Percentiles rank a stretch among this genome's conserved stretches.
Evolutionary conservation across 2,113 vertebrate genomes (phyloP).

Genomic region (Corapipo altera): DNA sequence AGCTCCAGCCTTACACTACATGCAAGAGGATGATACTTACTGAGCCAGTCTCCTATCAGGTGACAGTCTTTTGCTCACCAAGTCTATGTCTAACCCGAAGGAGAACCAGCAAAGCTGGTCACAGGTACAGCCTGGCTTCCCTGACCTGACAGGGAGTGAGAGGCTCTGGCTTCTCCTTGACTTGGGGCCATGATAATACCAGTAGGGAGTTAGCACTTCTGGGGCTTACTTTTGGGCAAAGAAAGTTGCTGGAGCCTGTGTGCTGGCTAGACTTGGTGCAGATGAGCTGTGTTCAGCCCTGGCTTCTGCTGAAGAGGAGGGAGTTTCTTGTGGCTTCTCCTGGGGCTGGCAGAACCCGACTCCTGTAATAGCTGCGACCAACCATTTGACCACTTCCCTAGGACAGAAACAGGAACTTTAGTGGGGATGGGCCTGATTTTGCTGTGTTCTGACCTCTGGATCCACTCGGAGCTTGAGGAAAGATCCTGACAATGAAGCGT

Average conservation of each 20-base stretch:
- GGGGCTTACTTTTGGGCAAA: constrained; percentile 56
- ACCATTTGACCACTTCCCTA: constrained; percentile 89
- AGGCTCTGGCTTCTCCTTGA: neutral
- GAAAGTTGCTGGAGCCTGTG: neutral
- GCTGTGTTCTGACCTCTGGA: neutral
- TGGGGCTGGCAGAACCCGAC: neutral
- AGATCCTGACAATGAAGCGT: neutral
- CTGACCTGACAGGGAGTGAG: neutral
- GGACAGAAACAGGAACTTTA: constrained; percentile 24
- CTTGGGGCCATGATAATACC: neutral
- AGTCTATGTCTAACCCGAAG: neutral
- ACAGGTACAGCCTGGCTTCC: neutral
- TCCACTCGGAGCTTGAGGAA: neutral
- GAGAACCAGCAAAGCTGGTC: neutral
- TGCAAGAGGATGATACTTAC: neutral
- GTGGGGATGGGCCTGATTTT: neutral
- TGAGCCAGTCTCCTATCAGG: neutral
- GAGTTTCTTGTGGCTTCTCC: neutral
- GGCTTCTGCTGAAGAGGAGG: neutral
- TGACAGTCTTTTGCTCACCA: neutral
- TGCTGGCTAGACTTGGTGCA: neutral
- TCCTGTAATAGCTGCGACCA: constrained; percentile 77
- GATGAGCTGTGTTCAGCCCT: neutral
- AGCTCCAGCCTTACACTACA: neutral
- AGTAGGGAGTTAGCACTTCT: neutral